These are phyloP conservation scores for Conchocele bisecta DNA, from an alignment of 2,888 invertebrate genomes.

Conservation along the genomic window DNA sequence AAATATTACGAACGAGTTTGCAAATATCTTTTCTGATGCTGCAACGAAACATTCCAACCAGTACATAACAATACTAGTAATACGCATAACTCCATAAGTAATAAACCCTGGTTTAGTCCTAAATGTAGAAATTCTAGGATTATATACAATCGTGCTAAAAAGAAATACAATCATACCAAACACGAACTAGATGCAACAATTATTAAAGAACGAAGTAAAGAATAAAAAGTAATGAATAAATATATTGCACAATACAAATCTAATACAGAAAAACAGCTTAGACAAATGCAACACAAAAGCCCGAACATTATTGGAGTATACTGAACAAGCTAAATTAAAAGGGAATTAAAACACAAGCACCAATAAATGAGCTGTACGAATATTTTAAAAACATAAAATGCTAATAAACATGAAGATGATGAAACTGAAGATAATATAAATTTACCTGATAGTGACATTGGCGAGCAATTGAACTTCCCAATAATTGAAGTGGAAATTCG, in stretches of 20 bases:
- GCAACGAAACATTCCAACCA: too few relatives aligned
- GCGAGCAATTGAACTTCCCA: not conserved
- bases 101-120: slow-evolving; percentile 25
- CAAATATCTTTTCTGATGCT: too few relatives aligned
- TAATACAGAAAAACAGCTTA: not conserved
- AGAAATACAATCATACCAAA: not conserved
- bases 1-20: too few relatives aligned
- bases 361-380: slow-evolving; percentile 3
- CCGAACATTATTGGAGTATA: slow-evolving; percentile 20
- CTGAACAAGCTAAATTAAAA: not conserved
- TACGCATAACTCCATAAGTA: too few relatives aligned
- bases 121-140: not conserved
- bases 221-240: slow-evolving; percentile 13
- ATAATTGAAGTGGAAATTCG: slow-evolving; percentile 26
- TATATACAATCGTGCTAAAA: slow-evolving; percentile 2
- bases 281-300: not conserved
- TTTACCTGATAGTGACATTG: not conserved
- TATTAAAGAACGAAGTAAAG: not conserved
- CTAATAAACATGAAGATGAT: not conserved
- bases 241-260: slow-evolving; percentile 5
- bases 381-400: slow-evolving; percentile 11
- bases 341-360: not conserved
- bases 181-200: not conserved
- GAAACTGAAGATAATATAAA: not conserved
- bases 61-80: too few relatives aligned